Evolutionary conservation across 2,888 invertebrate species (phyloP).

Genomic region (Ennomos fuscantarius): DNA sequence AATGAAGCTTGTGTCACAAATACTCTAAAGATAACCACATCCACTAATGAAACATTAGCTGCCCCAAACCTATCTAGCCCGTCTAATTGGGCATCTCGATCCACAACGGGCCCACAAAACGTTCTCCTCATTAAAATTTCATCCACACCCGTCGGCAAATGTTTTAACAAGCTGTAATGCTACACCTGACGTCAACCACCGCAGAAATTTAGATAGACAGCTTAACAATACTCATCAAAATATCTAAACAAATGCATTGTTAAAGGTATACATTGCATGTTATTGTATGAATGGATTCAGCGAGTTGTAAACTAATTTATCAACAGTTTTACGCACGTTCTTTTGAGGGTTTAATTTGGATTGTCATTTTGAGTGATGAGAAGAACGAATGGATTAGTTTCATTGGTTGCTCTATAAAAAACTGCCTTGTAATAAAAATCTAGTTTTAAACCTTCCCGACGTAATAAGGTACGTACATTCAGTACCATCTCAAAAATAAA

Average conservation of each 20-base stretch:
- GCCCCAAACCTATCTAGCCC: slow-evolving; percentile 30
- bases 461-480: too few species aligned
- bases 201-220: slow-evolving; percentile 20
- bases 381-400: too few species aligned
- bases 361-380: too few species aligned
- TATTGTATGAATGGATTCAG: neutral
- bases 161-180: slow-evolving; percentile 61
- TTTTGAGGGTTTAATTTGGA: too few species aligned
- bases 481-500: too few species aligned
- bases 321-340: too few species aligned
- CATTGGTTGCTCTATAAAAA: too few species aligned
- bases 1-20: too few species aligned
- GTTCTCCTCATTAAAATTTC: slow-evolving; percentile 73
- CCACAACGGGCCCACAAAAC: slow-evolving; percentile 58
- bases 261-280: neutral
- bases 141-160: slow-evolving; percentile 58
- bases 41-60: slow-evolving; percentile 25
- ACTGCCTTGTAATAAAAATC: too few species aligned
- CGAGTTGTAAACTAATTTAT: too few species aligned
- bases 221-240: slow-evolving; percentile 16
- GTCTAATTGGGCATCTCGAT: slow-evolving; percentile 66
- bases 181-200: slow-evolving; percentile 57
- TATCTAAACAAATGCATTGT: neutral
- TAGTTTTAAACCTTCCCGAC: too few species aligned
- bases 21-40: neutral